Evolutionary conservation across 1,140 invertebrate genomes (phyloP).

Genomic region (Lepeophtheirus salmonis): DNA sequence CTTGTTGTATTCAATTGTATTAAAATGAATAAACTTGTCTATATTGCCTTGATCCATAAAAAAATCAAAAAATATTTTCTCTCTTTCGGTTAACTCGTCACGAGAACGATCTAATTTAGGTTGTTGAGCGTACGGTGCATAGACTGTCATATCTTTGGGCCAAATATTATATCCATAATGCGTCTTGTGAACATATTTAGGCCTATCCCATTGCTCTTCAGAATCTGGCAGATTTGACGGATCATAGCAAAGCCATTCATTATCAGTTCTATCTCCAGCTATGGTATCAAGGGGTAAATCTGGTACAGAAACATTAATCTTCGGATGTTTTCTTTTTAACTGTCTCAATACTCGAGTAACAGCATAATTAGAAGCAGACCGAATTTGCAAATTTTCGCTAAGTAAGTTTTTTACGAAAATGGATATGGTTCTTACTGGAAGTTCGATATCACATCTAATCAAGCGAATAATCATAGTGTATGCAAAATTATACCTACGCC

Average conservation of each 20-base stretch:
- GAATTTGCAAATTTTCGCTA: conserved; percentile 29
- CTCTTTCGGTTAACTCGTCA: conserved; percentile 35
- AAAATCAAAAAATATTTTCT: conserved; percentile 44
- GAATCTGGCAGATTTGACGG: conserved; percentile 36
- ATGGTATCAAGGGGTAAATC: not conserved
- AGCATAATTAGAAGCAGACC: conserved; percentile 29
- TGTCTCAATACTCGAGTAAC: conserved; percentile 29
- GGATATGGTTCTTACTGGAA: conserved; percentile 26
- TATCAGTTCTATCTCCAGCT: conserved; percentile 40
- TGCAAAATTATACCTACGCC: conserved; percentile 31
- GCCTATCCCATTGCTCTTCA: conserved; percentile 50
- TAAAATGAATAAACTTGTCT: conserved; percentile 46
- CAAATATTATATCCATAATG: conserved; percentile 58
- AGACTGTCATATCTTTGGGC: conserved; percentile 39
- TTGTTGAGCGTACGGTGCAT: conserved; percentile 31
- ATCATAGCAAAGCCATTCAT: conserved; percentile 52
- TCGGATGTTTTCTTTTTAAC: conserved; percentile 1
- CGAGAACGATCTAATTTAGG: conserved; percentile 32
- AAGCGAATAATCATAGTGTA: conserved; percentile 30
- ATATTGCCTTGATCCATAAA: conserved; percentile 49
- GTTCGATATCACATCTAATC: conserved; percentile 28
- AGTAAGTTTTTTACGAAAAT: conserved; percentile 29
- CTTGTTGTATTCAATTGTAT: conserved; percentile 68
- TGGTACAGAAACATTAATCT: conserved; percentile 11
- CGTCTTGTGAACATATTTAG: conserved; percentile 44